Base-by-base conservation (phyloP, 2,888 invertebrate genomes). In the Seira musarum region DNA sequence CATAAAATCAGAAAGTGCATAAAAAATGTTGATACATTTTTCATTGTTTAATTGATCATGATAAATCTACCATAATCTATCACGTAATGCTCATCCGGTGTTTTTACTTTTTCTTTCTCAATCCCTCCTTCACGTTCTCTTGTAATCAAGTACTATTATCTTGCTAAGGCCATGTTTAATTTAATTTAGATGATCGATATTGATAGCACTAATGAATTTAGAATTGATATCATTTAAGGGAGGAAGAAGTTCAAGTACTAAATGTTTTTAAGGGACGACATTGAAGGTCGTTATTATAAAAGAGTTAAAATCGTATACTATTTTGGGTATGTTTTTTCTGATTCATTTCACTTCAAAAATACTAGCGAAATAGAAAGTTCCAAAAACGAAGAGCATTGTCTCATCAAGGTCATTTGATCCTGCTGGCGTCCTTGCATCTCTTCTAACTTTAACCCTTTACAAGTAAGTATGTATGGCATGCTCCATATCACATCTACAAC, bases 301-400 rank as follows among this genome's bases (percentile, higher is more conserved):
- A 13, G 2, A n/a, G 3, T 64, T 64, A 64, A 63, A 21, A 65
- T 8, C 19, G 22, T 8, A 6, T 15, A 15, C 24, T 22, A 1
- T 69, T 53, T 24, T n/a, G n/a, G n/a, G n/a, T n/a, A n/a, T n/a
- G n/a, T n/a, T n/a, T n/a, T n/a, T n/a, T n/a, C n/a, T n/a, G n/a
- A n/a, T n/a, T n/a, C n/a, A n/a, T n/a, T n/a, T n/a, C n/a, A n/a
- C n/a, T n/a, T n/a, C n/a, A n/a, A n/a, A n/a, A n/a, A n/a, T n/a
- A n/a, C n/a, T 10, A 25, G 53, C 15, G 46, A 77, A 70, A 64
- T 77, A 71, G 77, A 77, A 77, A 77, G 77, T 77, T 65, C 21
- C 25, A 30, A 17, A 77, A 24, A 2, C 40, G 40, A 21, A 53
- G 0, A 71, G 22, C 66, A 40, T 40, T 40, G 40, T 40, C 40